Conservation (phyloP, 64 coral and sea anemone species). For the Exaiptasia diaphana region DNA sequence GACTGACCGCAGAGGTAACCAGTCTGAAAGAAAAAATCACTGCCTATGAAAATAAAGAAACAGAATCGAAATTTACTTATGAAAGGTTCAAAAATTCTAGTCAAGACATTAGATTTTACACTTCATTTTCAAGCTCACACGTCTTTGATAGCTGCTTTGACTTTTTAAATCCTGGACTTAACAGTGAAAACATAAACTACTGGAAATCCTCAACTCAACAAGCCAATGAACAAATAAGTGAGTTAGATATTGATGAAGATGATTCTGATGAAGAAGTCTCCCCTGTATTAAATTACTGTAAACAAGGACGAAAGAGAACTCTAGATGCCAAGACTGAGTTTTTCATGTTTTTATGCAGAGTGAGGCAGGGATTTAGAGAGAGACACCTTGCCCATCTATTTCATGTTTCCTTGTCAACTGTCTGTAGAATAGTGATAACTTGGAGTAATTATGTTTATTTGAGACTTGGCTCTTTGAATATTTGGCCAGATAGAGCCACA, state of each 20-base stretch:
- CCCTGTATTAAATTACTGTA: not conserved
- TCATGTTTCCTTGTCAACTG: conserved; percentile 24
- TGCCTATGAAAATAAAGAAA: not conserved
- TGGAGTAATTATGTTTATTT: conserved; percentile 34
- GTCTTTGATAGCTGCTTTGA: conserved; percentile 32
- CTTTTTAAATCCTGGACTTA: conserved; percentile 42
- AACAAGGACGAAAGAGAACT: conserved; percentile 23
- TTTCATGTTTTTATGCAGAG: conserved; percentile 53
- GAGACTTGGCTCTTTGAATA: conserved; percentile 28
- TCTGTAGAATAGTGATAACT: conserved; percentile 41
- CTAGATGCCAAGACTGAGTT: conserved; percentile 40
- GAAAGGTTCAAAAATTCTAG: conserved; percentile 33
- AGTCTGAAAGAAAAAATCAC: conserved; percentile 3
- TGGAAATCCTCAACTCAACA: conserved; percentile 27
- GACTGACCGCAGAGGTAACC: not conserved
- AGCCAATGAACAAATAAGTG: conserved; percentile 34
- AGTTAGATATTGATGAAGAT: conserved; percentile 1
- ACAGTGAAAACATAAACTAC: conserved; percentile 23
- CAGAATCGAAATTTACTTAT: conserved; percentile 4
- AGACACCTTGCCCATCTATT: conserved; percentile 53
- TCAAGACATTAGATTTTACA: conserved; percentile 34
- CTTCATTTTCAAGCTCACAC: conserved; percentile 19
- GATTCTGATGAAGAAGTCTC: not conserved
- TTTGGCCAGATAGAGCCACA: conserved; percentile 33
- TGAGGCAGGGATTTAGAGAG: conserved; percentile 52